Base-by-base conservation (phyloP, 1,140 invertebrate species). In the Drosophila ambigua region DNA sequence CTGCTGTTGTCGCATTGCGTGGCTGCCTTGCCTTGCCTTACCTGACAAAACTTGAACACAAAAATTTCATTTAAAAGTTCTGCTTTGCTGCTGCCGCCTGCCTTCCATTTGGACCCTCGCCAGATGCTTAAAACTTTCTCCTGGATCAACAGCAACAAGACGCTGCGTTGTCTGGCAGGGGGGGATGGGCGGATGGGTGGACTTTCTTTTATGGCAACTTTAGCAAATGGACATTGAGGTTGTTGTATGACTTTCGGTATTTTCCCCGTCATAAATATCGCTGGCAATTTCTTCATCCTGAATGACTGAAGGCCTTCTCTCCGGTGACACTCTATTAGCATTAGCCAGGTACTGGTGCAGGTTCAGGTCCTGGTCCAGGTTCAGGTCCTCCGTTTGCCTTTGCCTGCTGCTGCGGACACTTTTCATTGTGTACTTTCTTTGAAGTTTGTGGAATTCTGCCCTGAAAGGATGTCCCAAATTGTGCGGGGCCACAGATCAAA, bases 61-160 rank as follows among this genome's bases (percentile, higher is more conserved):
- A 88, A 87, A 87, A 87, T 87, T 87, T 87, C 79, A 87, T 87
- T 87, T 87, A 83, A 87, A 87, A 87, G 83, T 87, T 87, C 50
- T 77, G 65, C 43, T 52, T n/a, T n/a, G n/a, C n/a, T 71, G 61
- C 53, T 66, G 54, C 43, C 57, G 41, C 43, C 43, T 53, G 24
- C 43, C 55, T 35, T 13, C 64, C 57, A 71, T 80, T 80, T 62
- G 65, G 52, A 77, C 74, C 39, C 31, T 62, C 75, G 72, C 66
- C 79, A 88, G 83, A 77, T 87, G 83, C 76, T 83, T 83, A 62
- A 79, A 83, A 76, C 52, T 69, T 79, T 64, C 39, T 24, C 20
- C 45, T n/a, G 28, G 16, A n/a, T 16, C 23, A 11, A 15, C 8
- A 23, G 61, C 20, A 7, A 23, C 16, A 28, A 26, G 9, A 31